Base-by-base conservation (phyloP, 2,797 vertebrate species). In the Merluccius polli region DNA sequence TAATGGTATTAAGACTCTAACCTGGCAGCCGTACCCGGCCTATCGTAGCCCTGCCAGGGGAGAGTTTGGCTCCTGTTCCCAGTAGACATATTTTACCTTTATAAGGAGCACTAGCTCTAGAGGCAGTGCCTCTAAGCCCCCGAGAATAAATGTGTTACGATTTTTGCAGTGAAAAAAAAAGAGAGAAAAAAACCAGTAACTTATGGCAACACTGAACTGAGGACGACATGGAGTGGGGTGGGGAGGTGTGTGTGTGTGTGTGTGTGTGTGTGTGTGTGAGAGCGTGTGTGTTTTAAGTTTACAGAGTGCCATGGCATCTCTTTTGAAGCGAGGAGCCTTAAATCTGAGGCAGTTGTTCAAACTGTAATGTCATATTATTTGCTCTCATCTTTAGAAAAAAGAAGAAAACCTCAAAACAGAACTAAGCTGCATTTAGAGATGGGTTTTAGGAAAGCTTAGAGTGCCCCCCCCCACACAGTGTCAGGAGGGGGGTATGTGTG, bases 31-130 rank as follows among this genome's bases (percentile, higher is more conserved):
- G 41, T 63, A 84, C 67, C 18, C 36, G 63, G 76, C 83, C 84
- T 69, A 18, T 82, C 48, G 77, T 71, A 72, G 79, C 70, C 73
- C 72, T 83, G 78, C 87, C 85, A 91, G 76, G 84, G 86, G 78
- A 82, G 81, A 27, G 10, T 13, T 82, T 52, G 85, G 82, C 78
- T 83, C 81, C 79, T 76, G 78, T 79, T 86, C 75, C 32, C 36
- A 86, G 82, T 85, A 76, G 80, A 89, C 90, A 93, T 92, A 91
- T 92, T 93, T 93, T 92, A 89, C 88, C 92, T 93, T 92, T 92
- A 92, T 92, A 93, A 91, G 92, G 92, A 92, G 75, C 90, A 87
- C 79, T 80, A 69, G 75, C 73, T 78, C 81, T 84, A 71, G n/a
- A n/a, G n/a, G 71, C 52, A 59, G 81, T 78, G 77, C 69, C 79